A percentile compares a stretch with the other conserved stretches of the same genome.
Evolutionary conservation across 2,113 vertebrate genomes (phyloP).

Genomic region (Zosterops lateralis): DNA sequence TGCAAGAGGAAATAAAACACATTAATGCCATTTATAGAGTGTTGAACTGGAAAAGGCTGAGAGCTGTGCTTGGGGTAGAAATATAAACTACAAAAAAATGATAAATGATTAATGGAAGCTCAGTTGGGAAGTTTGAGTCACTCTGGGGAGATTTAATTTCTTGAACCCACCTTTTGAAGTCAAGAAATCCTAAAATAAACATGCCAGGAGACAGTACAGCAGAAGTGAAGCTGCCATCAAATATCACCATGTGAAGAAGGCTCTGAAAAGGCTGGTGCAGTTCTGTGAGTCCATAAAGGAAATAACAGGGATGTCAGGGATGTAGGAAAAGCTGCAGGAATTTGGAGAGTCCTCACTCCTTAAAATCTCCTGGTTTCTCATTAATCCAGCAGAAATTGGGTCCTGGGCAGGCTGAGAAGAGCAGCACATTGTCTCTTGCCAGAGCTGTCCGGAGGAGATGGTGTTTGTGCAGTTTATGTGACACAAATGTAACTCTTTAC

Average conservation of each 20-base stretch:
- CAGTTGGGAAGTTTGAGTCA: background rate
- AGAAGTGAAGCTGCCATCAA: background rate
- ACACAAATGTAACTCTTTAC: rapidly evolving
- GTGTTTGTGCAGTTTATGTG: background rate
- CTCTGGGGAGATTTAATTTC: background rate
- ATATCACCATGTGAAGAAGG: background rate
- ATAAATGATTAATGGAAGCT: background rate
- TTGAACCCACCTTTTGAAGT: background rate
- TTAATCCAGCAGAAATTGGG: background rate
- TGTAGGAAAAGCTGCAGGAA: background rate
- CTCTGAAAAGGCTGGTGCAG: background rate
- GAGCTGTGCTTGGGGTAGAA: background rate
- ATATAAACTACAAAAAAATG: background rate
- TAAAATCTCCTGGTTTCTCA: background rate
- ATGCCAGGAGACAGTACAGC: background rate
- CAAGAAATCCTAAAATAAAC: background rate
- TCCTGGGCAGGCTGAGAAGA: background rate
- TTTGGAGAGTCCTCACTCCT: rapidly evolving
- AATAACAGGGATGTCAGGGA: background rate
- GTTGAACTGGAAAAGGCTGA: background rate
- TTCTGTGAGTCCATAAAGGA: background rate
- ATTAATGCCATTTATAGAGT: background rate
- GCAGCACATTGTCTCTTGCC: background rate
- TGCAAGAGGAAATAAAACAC: background rate
- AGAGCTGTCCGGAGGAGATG: background rate